These are phyloP conservation scores for Ashinkailepas kermadecensis DNA, from an alignment of 2,888 invertebrate genomes.

Conservation along the genomic window DNA sequence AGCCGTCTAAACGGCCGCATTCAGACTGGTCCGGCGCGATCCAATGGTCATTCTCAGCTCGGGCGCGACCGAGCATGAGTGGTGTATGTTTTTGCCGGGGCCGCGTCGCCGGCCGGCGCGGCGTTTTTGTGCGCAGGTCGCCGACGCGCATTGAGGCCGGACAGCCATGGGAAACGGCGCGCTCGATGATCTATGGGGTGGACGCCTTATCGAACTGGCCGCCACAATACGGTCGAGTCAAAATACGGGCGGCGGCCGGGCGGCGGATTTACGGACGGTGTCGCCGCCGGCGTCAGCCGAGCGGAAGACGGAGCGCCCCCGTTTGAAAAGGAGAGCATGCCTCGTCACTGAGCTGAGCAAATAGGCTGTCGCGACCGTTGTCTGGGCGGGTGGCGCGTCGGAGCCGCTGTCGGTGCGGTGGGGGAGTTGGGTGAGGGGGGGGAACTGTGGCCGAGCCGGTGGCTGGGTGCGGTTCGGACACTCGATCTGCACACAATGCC, in stretches of 20 bases:
- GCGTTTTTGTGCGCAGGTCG: background rate
- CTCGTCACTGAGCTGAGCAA: background rate
- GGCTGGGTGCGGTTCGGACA: background rate
- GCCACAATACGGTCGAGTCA: background rate
- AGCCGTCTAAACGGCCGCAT: conserved; percentile 3
- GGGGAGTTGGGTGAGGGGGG: background rate
- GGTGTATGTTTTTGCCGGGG: conserved; percentile 20
- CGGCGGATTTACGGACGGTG: background rate
- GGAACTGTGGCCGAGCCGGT: background rate
- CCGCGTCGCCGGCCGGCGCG: background rate
- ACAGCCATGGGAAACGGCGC: background rate
- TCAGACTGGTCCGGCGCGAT: background rate
- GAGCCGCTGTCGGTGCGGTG: too few species aligned
- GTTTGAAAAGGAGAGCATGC: conserved; percentile 1
- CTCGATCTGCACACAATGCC: conserved; percentile 7
- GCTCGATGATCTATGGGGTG: conserved; percentile 11
- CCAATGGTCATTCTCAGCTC: background rate
- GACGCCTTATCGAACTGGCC: background rate
- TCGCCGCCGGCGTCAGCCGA: background rate
- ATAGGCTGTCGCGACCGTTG: background rate
- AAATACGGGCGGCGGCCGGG: background rate
- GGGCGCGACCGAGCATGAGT: conserved; percentile 12
- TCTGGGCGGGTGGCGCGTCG: too few species aligned
- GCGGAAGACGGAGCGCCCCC: background rate
- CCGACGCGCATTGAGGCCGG: background rate